Conservation (phyloP, 2,113 vertebrate genomes). For the Festucalex cinctus region DNA sequence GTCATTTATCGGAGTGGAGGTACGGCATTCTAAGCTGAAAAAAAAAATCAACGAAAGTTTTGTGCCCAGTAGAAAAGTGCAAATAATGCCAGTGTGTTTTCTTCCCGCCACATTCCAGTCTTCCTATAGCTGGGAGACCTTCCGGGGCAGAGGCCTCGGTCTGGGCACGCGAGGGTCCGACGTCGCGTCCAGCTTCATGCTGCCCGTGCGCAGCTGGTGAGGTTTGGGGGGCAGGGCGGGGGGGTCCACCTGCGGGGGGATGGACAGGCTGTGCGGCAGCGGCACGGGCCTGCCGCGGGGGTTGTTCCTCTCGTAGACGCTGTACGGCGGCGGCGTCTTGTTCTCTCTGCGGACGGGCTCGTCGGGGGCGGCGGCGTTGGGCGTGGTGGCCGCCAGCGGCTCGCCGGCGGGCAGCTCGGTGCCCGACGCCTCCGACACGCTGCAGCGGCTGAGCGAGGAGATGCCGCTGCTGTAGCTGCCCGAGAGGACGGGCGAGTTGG, state of each 20-base stretch:
- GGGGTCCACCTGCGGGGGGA: constrained; percentile 78
- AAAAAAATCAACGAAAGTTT: constrained; percentile 37
- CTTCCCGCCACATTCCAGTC: constrained; percentile 1
- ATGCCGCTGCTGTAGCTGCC: constrained; percentile 98
- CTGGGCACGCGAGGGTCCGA: constrained; percentile 79
- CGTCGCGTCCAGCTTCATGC: constrained; percentile 82
- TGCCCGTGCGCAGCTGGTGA: constrained; percentile 78
- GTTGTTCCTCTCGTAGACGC: constrained; percentile 87
- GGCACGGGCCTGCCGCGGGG: constrained; percentile 84
- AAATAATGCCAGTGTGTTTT: constrained; percentile 68
- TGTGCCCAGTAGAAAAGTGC: constrained; percentile 71
- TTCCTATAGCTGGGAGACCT: constrained; percentile 93
- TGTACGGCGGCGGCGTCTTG: constrained; percentile 94
- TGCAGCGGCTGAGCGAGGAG: constrained; percentile 94
- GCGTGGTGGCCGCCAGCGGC: constrained; percentile 65
- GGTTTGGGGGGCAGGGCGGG: constrained; percentile 94
- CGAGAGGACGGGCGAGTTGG: constrained; percentile 87
- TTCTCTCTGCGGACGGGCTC: constrained; percentile 87
- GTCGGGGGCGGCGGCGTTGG: constrained; percentile 75
- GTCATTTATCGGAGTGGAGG: constrained; percentile 42
- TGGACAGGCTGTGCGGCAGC: constrained; percentile 92
- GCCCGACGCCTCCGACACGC: constrained; percentile 90
- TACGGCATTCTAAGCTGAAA: constrained; percentile 37
- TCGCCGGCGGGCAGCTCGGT: constrained; percentile 81
- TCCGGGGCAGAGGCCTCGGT: constrained; percentile 89